Evolutionary conservation across 2,113 vertebrate species (phyloP), one percentile per base, ranked within the genome.

Genomic region (Ibidorhyncha struthersii): DNA sequence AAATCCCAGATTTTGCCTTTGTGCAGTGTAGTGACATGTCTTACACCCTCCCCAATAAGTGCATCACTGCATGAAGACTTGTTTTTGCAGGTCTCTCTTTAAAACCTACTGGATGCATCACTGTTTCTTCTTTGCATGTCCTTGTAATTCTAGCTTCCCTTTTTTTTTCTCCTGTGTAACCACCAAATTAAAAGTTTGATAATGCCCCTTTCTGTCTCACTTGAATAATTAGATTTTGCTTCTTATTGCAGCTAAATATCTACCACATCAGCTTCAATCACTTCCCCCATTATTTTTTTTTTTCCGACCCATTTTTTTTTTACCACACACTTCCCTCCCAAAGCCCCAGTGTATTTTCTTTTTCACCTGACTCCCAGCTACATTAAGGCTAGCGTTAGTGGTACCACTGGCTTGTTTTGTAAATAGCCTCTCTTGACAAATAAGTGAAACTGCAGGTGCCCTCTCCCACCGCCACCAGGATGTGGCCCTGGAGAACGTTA

Each of bases 321-420:
- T 45, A 63, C 25, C 34, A 49, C 71, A 82, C 32, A 30, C 70
- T 91, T 93, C 89, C 95, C 83, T 95, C 90, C 89, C 96, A 58
- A 73, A 95, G 41, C 89, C 92, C 74, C 88, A 78, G 58, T 62
- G 82, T 93, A 83, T 87, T 40, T 97, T 89, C 32, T 12, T 90
- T 90, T 93, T 86, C 62, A 85, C 25, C 70, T 62, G 80, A 65
- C 73, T 81, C 86, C 85, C 66, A 52, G 86, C 87, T 95, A 92
- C 19, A 30, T 97, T 98, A 98, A 98, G 98, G 98, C 97, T 97
- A 95, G 74, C 85, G 65, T 93, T 88, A 96, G 92, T 95, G 88
- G 96, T 96, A 97, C 96, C 96, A 95, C 61, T 96, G n/a, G 86
- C 89, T 96, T 59, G 43, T 86, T 96, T 74, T 92, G 83, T 89